Percentiles rank a stretch among this genome's conserved stretches.
Conservation (phyloP, 2,888 invertebrate genomes). For the Volucella zonaria region DNA sequence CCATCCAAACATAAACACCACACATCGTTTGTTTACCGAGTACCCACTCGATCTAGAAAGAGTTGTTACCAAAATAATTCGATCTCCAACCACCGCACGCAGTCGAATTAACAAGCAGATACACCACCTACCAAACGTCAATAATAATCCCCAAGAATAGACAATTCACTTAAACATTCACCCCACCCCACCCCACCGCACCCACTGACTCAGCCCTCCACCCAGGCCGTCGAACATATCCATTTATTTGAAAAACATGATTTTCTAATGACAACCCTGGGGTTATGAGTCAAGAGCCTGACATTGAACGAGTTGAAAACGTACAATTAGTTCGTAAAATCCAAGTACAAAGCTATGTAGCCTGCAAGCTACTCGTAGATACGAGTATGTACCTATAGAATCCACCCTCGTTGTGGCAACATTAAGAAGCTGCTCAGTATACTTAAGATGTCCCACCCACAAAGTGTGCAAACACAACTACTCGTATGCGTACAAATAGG, state of each 20-base stretch:
- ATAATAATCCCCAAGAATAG: slow-evolving; percentile 15
- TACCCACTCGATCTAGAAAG: too few relatives aligned
- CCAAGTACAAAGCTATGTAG: slow-evolving; percentile 41
- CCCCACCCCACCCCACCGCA: not conserved
- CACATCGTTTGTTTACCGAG: not conserved
- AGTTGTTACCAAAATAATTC: too few relatives aligned
- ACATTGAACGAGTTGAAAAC: slow-evolving; percentile 59
- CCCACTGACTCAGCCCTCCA: not conserved
- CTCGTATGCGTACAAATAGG: too few relatives aligned
- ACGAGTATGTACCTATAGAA: not conserved
- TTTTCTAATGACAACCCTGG: slow-evolving; percentile 44
- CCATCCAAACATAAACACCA: not conserved
- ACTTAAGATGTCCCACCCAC: slow-evolving; percentile 12
- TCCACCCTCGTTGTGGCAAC: slow-evolving; percentile 36
- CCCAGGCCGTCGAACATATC: too few relatives aligned
- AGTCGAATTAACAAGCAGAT: too few relatives aligned
- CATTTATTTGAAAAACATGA: slow-evolving; percentile 8
- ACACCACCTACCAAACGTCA: not conserved
- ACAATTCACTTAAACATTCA: slow-evolving; percentile 16
- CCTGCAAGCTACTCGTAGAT: slow-evolving; percentile 16
- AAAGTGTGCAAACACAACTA: not conserved
- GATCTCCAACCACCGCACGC: too few relatives aligned
- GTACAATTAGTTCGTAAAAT: slow-evolving; percentile 48
- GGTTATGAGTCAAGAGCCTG: slow-evolving; percentile 45
- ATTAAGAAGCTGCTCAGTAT: slow-evolving; percentile 42